These are phyloP conservation scores for Scopus umbretta DNA, from an alignment of 2,113 vertebrate genomes.

Conservation along the genomic window DNA sequence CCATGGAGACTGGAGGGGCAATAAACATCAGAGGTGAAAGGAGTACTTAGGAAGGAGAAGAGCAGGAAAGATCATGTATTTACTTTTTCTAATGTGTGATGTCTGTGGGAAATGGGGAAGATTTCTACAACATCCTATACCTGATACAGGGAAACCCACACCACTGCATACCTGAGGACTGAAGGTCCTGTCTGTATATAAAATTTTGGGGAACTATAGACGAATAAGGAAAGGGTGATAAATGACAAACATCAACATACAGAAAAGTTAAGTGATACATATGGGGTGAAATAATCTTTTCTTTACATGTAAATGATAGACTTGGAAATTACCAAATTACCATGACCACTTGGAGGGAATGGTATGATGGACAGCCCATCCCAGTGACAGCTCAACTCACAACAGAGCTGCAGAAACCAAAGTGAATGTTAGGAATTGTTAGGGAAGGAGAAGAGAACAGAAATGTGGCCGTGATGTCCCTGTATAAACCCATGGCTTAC, in stretches of 20 bases:
- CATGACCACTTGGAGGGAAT: background rate
- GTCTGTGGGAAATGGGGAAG: background rate
- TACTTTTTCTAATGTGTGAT: background rate
- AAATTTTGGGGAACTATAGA: background rate
- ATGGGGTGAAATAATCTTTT: background rate
- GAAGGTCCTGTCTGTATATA: background rate
- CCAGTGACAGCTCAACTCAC: background rate
- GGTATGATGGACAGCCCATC: background rate
- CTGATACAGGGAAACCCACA: background rate
- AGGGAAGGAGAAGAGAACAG: background rate
- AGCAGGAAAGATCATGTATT: background rate
- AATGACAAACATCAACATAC: background rate
- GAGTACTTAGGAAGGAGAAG: background rate
- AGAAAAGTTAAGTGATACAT: background rate
- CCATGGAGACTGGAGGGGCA: background rate
- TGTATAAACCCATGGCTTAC: background rate
- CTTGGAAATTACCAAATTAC: background rate
- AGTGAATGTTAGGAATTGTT: background rate
- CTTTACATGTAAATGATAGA: background rate
- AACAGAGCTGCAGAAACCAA: background rate
- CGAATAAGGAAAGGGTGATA: background rate
- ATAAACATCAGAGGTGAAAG: background rate
- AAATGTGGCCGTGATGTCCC: background rate
- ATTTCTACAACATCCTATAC: background rate
- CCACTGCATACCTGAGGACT: background rate